Percentiles rank a stretch among this genome's conserved stretches.
phyloP scores from a whole-genome alignment of 2,797 vertebrate genomes.

The Falco peregrinus region DNA sequence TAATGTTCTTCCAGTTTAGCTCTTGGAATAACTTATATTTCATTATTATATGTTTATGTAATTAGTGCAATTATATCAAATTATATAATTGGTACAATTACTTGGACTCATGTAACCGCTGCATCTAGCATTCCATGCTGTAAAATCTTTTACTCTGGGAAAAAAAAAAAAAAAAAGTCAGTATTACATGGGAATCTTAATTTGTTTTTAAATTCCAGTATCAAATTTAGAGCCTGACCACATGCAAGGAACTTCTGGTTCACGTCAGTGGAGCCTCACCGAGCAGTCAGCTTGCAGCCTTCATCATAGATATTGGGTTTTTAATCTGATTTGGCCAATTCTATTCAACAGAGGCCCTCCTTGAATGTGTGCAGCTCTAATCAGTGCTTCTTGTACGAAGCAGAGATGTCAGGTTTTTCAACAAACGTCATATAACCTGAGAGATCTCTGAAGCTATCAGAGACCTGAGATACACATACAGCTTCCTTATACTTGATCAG shows the following conservation, averaged over 20 bases:
- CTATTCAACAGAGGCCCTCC: constrained; percentile 30
- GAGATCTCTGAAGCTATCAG: neutral
- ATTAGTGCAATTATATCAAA: constrained; percentile 66
- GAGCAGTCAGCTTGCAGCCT: constrained; percentile 10
- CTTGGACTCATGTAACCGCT: constrained; percentile 67
- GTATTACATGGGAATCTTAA: constrained; percentile 65
- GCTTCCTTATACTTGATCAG: neutral
- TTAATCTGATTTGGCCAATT: constrained; percentile 64
- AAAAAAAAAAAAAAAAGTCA: constrained; percentile 26
- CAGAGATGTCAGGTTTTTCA: neutral
- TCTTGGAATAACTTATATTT: constrained; percentile 70
- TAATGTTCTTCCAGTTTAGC: constrained; percentile 71
- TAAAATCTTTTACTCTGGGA: constrained; percentile 53
- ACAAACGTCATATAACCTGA: neutral
- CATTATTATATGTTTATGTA: constrained; percentile 54
- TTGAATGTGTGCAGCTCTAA: constrained; percentile 7
- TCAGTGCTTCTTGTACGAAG: neutral
- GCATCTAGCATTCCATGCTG: constrained; percentile 58
- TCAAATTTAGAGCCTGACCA: constrained; percentile 61
- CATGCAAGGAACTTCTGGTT: constrained; percentile 63
- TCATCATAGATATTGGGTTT: constrained; percentile 24
- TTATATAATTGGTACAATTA: constrained; percentile 69
- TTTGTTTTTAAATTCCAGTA: constrained; percentile 67
- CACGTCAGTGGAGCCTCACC: constrained; percentile 45
- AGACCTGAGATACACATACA: neutral